These are phyloP conservation scores for Pseudanteris insignis DNA, from an alignment of 2,888 invertebrate genomes.

Conservation along the genomic window DNA sequence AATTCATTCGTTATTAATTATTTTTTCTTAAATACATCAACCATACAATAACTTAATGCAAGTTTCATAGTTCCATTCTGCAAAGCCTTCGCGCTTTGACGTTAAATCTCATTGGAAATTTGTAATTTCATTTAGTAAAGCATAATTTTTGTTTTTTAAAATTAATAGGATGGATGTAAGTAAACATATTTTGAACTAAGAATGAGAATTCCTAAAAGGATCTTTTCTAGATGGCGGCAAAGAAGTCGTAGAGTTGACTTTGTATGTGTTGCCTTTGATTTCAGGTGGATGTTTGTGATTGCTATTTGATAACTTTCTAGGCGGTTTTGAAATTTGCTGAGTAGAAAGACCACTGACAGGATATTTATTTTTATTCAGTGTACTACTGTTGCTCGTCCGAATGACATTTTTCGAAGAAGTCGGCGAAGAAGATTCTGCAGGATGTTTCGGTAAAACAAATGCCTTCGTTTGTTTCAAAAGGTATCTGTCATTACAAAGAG, in stretches of 20 bases:
- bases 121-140: too few relatives aligned
- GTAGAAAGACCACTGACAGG: constrained; percentile 75
- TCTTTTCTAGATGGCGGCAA: constrained; percentile 56
- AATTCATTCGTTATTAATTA: too few relatives aligned
- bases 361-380: constrained; percentile 72
- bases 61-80: too few relatives aligned
- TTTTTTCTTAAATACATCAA: too few relatives aligned
- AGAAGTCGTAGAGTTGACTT: constrained; percentile 46
- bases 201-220: constrained; percentile 59
- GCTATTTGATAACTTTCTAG: constrained; percentile 70
- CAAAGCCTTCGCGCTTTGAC: too few relatives aligned
- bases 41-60: too few relatives aligned
- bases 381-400: constrained; percentile 59
- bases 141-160: too few relatives aligned
- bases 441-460: constrained; percentile 80
- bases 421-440: constrained; percentile 56
- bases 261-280: constrained; percentile 63
- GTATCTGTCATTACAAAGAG: constrained; percentile 91
- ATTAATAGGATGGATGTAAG: background rate
- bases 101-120: too few relatives aligned
- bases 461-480: constrained; percentile 89
- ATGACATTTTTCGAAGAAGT: constrained; percentile 48
- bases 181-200: constrained; percentile 47
- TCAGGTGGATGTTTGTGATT: constrained; percentile 80
- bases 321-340: constrained; percentile 70